Base-by-base conservation (phyloP, 2,797 vertebrate genomes). In the Anguilla obscura region DNA sequence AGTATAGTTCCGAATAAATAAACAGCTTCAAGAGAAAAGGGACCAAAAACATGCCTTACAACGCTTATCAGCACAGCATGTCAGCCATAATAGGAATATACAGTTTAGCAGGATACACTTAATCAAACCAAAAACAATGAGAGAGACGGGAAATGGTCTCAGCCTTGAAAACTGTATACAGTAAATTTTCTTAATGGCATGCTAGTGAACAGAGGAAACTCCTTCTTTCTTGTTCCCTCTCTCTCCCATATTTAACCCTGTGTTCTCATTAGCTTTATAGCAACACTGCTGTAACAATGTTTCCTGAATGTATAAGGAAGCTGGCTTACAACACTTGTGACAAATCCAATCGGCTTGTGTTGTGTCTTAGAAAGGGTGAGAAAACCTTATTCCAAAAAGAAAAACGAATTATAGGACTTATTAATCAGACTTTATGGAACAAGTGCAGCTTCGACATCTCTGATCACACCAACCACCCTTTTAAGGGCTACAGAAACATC, bases 91-190 rank as follows among this genome's bases (percentile, higher is more conserved):
- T 94, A 96, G 96, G 95, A 97, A 96, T 96, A 95, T 94, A 94
- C 94, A 94, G 92, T 95, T 96, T 93, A 95, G 95, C 95, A 97
- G 95, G 96, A 96, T 95, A 94, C 66, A 95, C 93, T 96, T 95
- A 91, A 96, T 96, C 95, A 96, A 93, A 93, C 91, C 88, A 91
- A 95, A 96, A 95, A 97, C 96, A 97, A 96, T 95, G 92, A 96
- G 69, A 91, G 91, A 95, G 94, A 93, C 95, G 93, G 95, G 95
- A 96, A 95, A 93, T 83, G 91, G 93, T 93, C 92, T 93, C 92
- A 94, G 96, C 94, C 95, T 94, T 94, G 93, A 96, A 95, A 90
- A 94, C 93, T 90, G 92, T 90, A 94, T 92, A 92, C 87, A 87
- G 92, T 94, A 94, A 87, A 90, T 95, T 94, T 94, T 94, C 94